Conservation (phyloP, 1,140 invertebrate species). For the Drosophila sulfurigaster region DNA sequence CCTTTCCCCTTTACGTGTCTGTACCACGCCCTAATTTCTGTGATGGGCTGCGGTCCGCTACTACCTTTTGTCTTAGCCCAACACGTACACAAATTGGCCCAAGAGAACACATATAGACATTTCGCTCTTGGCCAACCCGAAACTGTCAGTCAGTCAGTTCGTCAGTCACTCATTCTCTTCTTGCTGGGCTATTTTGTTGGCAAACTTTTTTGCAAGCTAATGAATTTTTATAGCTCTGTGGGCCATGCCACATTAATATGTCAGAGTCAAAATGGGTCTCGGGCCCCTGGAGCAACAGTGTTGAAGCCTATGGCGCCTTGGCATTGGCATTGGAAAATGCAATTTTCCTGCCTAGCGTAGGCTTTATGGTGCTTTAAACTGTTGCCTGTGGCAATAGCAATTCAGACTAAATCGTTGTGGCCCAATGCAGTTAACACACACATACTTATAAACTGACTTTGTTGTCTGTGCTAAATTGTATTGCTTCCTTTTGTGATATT, state of each 20-base stretch:
- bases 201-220: constrained; percentile 63
- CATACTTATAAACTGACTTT: neutral
- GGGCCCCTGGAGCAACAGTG: constrained; percentile 1
- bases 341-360: constrained; percentile 19
- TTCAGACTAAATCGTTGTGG: constrained; percentile 17
- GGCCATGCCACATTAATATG: constrained; percentile 36
- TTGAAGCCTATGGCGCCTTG: constrained; percentile 12
- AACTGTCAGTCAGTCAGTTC: constrained; percentile 32
- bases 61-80: constrained; percentile 41
- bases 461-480: too few relatives aligned
- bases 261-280: constrained; percentile 7
- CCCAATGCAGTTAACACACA: constrained; percentile 68
- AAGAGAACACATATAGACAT: neutral
- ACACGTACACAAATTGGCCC: constrained; percentile 34
- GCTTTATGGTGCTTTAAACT: constrained; percentile 63
- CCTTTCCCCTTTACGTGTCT: neutral
- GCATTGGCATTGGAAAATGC: constrained; percentile 35
- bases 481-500: neutral
- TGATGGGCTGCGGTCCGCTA: neutral
- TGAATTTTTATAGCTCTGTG: constrained; percentile 74
- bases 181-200: constrained; percentile 54
- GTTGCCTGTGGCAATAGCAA: constrained; percentile 13
- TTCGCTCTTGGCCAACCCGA: constrained; percentile 9
- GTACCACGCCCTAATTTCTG: constrained; percentile 46
- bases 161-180: too few relatives aligned